Base-by-base conservation (phyloP, 2,797 vertebrate genomes). In the Ispidina lecontei region DNA sequence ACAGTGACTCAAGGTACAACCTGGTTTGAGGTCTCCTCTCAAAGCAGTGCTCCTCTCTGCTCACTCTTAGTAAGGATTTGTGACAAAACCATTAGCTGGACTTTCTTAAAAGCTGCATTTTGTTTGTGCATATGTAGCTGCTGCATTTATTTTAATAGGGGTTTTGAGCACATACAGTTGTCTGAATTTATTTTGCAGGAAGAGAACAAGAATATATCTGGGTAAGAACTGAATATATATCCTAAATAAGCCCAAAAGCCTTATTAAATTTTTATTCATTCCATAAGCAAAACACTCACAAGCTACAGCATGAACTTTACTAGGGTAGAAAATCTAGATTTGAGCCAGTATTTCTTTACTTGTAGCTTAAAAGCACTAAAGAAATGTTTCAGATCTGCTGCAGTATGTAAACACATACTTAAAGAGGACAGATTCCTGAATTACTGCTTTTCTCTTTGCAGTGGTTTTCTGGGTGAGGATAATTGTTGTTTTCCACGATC, bases 201-300 rank as follows among this genome's bases (percentile, higher is more conserved):
- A 65, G 37, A 58, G 29, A 92, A 78, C n/a, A 77, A 41, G 80
- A 79, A 84, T 52, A 11, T 71, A 64, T 23, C 65, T 74, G 37
- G 21, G 28, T 89, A 77, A 90, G 74, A 92, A 79, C 12, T 49
- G 72, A 92, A 71, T 89, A 55, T 64, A 69, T 72, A 76, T 47
- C 58, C 58, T 65, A 82, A 92, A 91, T 47, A 95, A 93, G 51
- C 33, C 77, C 76, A 33, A 82, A 92, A 93, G 16, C 16, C 12
- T 79, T 87, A 93, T 64, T 90, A 71, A 77, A 33, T 62, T 92
- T 90, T 94, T 71, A 91, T 79, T 87, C 69, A 72, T 94, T 87
- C 64, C 55, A 65, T 71, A 86, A 91, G 74, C 49, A 75, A 77
- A 92, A 77, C 18, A 74, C 79, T 74, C 54, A 54, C 51, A 63